A percentile compares a stretch with the other conserved stretches of the same genome.
These are phyloP conservation scores for Fregetta grallaria DNA, from an alignment of 2,113 vertebrate genomes.

Conservation along the genomic window DNA sequence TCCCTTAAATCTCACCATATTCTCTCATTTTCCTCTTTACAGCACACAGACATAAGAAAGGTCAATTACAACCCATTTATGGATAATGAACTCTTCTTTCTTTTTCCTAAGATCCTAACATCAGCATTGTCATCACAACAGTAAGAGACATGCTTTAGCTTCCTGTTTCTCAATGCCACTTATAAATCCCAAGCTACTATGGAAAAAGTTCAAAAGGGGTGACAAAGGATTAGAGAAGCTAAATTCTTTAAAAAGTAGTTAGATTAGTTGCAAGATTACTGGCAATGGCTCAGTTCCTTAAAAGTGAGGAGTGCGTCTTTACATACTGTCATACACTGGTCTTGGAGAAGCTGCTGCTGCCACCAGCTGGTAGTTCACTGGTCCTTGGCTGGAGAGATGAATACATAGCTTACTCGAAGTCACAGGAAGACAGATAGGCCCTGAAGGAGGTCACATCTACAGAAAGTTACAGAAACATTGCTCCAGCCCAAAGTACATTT, in stretches of 20 bases:
- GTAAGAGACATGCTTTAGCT: neutral
- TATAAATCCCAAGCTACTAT: neutral
- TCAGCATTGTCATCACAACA: neutral
- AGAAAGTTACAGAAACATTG: neutral
- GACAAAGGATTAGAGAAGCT: neutral
- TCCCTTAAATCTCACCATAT: neutral
- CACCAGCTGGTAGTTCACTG: conserved; percentile 37
- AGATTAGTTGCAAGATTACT: neutral
- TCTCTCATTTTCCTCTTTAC: neutral
- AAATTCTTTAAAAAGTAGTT: neutral
- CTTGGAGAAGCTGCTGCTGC: conserved; percentile 42
- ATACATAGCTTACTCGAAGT: neutral
- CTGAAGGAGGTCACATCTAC: neutral
- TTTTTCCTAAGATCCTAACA: neutral
- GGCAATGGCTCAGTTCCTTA: neutral
- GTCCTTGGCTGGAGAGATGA: neutral
- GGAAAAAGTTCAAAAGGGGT: neutral
- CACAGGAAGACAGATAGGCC: neutral
- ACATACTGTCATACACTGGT: neutral
- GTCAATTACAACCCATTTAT: neutral
- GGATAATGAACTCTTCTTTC: neutral
- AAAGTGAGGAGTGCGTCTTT: neutral
- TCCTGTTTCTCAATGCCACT: neutral
- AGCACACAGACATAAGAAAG: neutral
- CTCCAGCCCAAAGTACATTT: neutral